These are phyloP conservation scores for Darevskia mixta DNA, from an alignment of 2,797 vertebrate genomes.

Conservation along the genomic window DNA sequence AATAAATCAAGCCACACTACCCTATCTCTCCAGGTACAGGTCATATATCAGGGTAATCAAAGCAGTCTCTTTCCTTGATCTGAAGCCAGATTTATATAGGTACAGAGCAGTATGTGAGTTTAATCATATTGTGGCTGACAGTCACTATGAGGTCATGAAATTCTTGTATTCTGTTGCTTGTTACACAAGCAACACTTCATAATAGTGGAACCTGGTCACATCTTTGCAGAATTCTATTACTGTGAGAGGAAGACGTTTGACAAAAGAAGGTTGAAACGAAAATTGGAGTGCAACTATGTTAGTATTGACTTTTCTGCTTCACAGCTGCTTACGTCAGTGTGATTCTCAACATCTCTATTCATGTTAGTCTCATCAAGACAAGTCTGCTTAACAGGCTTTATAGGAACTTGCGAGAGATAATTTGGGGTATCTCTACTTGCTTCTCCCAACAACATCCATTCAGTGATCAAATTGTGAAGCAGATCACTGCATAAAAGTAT, in stretches of 20 bases:
- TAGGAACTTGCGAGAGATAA: not conserved
- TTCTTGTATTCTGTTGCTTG: constrained; percentile 12
- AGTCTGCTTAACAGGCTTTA: not conserved
- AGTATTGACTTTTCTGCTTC: constrained; percentile 3
- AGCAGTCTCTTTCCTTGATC: not conserved
- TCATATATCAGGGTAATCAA: not conserved
- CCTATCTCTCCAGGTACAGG: not conserved
- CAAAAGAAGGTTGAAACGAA: not conserved
- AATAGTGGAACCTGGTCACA: not conserved
- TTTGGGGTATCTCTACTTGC: not conserved
- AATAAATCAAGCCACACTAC: not conserved
- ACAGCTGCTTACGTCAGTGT: not conserved
- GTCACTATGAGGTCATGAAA: constrained; percentile 7
- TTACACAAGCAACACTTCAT: not conserved
- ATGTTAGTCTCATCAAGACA: not conserved
- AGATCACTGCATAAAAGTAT: not conserved
- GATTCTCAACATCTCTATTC: not conserved
- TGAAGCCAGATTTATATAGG: not conserved
- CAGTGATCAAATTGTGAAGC: not conserved
- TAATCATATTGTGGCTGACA: not conserved
- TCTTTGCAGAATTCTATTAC: not conserved
- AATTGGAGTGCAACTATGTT: not conserved
- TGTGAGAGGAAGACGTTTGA: not conserved
- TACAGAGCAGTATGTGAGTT: not conserved
- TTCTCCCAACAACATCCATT: not conserved